Conservation (phyloP, 2,888 invertebrate species). For the Melipona bicolor region DNA sequence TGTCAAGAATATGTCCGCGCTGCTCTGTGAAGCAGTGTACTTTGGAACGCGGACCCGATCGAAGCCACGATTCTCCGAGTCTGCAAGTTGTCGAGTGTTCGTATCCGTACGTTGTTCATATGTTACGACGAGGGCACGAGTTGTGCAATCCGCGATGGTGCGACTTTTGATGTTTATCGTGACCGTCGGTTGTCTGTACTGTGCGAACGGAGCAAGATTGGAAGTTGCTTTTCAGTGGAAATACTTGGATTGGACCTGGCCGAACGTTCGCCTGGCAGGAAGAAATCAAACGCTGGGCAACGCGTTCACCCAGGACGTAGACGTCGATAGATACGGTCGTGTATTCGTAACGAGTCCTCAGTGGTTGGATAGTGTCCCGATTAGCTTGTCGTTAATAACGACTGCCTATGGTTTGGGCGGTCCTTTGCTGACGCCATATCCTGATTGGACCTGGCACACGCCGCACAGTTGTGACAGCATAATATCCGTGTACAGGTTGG, state of each 20-base stretch:
- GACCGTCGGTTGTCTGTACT: slow-evolving; percentile 30
- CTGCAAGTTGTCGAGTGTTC: neutral
- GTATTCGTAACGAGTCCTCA: slow-evolving; percentile 82
- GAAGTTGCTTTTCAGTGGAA: slow-evolving; percentile 79
- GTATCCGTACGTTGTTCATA: neutral
- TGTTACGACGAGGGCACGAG: neutral
- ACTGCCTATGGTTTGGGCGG: slow-evolving; percentile 76
- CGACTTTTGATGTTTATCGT: slow-evolving; percentile 52
- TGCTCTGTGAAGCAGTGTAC: slow-evolving; percentile 68
- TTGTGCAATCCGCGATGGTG: slow-evolving; percentile 41
- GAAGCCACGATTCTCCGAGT: slow-evolving; percentile 43
- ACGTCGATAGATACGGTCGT: slow-evolving; percentile 78
- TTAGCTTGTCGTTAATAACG: slow-evolving; percentile 80
- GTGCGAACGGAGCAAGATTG: slow-evolving; percentile 63
- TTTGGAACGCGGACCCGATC: slow-evolving; percentile 64
- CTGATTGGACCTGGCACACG: slow-evolving; percentile 81
- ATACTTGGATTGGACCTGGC: slow-evolving; percentile 80
- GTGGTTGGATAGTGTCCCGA: slow-evolving; percentile 81
- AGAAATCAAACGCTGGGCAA: slow-evolving; percentile 80
- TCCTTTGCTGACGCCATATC: slow-evolving; percentile 81
- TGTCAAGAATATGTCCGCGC: slow-evolving; percentile 67
- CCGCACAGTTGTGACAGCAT: slow-evolving; percentile 77
- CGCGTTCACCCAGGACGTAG: slow-evolving; percentile 81
- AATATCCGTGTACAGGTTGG: slow-evolving; percentile 82
- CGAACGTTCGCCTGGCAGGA: slow-evolving; percentile 74